Evolutionary conservation across 2,797 vertebrate species (phyloP).

Genomic region (Hypotaenidia okinawae): DNA sequence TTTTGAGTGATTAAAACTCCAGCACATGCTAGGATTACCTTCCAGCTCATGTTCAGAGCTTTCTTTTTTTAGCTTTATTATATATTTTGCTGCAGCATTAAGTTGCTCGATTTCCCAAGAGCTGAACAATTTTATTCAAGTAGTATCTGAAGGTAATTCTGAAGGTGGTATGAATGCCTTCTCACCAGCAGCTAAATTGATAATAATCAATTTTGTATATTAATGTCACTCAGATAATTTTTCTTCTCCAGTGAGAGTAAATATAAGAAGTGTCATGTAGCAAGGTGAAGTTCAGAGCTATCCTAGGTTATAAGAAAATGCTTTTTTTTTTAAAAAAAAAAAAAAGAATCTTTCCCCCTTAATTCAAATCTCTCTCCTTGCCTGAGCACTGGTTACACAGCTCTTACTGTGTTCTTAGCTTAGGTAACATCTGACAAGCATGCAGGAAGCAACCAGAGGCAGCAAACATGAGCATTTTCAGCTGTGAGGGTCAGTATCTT

Average conservation of each 20-base stretch:
- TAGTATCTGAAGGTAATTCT: background rate
- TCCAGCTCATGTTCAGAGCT: background rate
- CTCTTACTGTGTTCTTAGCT: background rate
- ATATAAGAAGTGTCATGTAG: background rate
- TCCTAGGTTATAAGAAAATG: background rate
- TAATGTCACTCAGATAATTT: background rate
- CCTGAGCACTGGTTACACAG: background rate
- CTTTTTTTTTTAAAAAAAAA: background rate
- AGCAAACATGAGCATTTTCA: background rate
- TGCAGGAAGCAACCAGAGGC: background rate
- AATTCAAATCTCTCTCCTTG: background rate
- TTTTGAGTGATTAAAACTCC: background rate
- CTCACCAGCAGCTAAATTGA: background rate
- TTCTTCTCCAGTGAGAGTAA: background rate
- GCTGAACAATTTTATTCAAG: background rate
- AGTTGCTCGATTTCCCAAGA: background rate
- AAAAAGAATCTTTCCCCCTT: background rate
- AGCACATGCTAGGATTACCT: background rate
- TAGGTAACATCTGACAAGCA: background rate
- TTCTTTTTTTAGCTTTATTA: background rate
- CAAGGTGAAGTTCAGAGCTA: background rate
- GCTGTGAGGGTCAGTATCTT: background rate
- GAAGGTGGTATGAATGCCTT: background rate
- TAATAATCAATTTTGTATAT: background rate
- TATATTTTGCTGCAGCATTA: background rate